Percentiles rank a stretch among this genome's conserved stretches.
These are phyloP conservation scores for Diorhabda elongata DNA, from an alignment of 1,140 invertebrate genomes.

Conservation along the genomic window DNA sequence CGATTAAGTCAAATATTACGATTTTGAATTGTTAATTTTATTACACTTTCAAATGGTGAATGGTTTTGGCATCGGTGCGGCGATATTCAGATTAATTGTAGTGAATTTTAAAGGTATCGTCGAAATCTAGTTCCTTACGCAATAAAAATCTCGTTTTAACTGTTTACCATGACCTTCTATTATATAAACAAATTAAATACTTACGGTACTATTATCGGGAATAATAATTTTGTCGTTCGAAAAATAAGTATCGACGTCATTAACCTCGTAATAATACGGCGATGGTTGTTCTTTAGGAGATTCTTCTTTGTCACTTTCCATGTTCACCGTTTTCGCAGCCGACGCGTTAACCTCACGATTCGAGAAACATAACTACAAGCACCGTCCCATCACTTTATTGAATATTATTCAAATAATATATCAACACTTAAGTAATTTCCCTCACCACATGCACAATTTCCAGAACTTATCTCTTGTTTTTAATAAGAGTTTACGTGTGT, in stretches of 20 bases:
- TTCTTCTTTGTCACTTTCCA: background rate
- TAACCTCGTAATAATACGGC: slow-evolving; percentile 33
- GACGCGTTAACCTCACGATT: background rate
- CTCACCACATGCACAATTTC: background rate
- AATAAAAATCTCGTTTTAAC: too few relatives aligned
- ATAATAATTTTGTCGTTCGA: slow-evolving; percentile 58
- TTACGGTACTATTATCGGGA: slow-evolving; percentile 52
- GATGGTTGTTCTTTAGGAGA: background rate
- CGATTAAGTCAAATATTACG: too few relatives aligned
- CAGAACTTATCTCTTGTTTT: too few relatives aligned
- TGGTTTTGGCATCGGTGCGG: too few relatives aligned
- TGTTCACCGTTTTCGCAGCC: background rate
- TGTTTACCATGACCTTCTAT: too few relatives aligned
- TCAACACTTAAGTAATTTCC: background rate
- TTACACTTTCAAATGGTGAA: too few relatives aligned
- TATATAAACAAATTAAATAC: background rate
- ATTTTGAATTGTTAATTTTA: too few relatives aligned
- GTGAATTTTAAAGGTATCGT: too few relatives aligned
- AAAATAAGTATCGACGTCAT: slow-evolving; percentile 54
- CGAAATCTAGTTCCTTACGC: too few relatives aligned
- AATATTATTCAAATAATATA: background rate
- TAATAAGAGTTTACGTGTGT: too few relatives aligned
- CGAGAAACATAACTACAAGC: background rate
- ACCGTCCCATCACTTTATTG: background rate
- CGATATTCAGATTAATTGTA: too few relatives aligned